Evolutionary conservation across 30 jellyfish, hydroid and myxozoan genomes (phyloP), one percentile per base, ranked within the genome.

Genomic region (Turritopsis rubra): DNA sequence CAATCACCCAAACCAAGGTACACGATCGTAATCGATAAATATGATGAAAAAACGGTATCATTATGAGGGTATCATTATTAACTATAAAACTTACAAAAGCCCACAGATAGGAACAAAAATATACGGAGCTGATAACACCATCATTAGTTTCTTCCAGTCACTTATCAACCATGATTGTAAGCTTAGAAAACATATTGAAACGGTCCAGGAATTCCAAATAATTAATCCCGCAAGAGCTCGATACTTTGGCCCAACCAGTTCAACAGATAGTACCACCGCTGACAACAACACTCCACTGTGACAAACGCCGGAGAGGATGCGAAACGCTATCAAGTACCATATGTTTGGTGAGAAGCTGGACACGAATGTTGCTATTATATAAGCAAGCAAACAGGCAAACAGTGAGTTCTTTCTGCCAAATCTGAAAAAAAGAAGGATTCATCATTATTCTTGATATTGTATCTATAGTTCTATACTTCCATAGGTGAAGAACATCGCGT

Each of bases 181-280:
- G 9, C 93, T 91, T 65, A 88, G 79, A 25, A 92, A 29, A 68
- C 92, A 84, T 41, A 92, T 75, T 27, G 96, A 95, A 31, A 88
- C 25, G 0, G 96, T 86, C 75, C 88, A 92, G n/a, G 91, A 87
- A 65, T 79, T 78, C 99, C 99, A 93, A 0, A 88, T 79, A 0
- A 86, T 41, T n/a, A 89, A 84, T 24, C 96, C 99, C 0, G 97
- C 93, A 72, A 93, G 66, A 3, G 96, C 94, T 28, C 99, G 85
- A 75, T 31, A 86, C 53, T 71, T 75, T 4, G 96, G 96, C 19
- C 95, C 95, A 71, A 93, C 99, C 31, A 93, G 87, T 72, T 93
- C 99, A 9, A 94, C 70, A 7, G 96, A 92, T 86, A 93, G 20
- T 16, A 93, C 96, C 60, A 89, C 82, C 70, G 85, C 65, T 52